phyloP scores from a whole-genome alignment of 2,888 invertebrate species.

The Graphium colonna region DNA sequence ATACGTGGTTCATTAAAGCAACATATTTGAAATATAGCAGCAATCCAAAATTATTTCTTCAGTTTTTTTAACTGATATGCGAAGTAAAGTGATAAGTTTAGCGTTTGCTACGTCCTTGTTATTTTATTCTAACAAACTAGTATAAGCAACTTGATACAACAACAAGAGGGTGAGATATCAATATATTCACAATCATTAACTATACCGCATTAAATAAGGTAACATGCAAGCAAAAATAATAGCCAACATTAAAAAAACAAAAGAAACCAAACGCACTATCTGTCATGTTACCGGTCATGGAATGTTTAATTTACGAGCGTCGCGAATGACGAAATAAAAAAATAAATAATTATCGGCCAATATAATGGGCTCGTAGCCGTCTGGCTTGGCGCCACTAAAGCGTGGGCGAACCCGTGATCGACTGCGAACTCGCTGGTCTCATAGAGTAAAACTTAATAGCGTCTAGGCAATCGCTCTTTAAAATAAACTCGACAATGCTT shows the following conservation, averaged over 20 bases:
- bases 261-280: slow-evolving; percentile 3
- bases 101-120: too few species aligned
- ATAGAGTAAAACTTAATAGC: slow-evolving; percentile 41
- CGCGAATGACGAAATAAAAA: slow-evolving; percentile 22
- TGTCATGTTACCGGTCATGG: slow-evolving; percentile 4
- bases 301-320: slow-evolving; percentile 8
- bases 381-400: slow-evolving; percentile 35
- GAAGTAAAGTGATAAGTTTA: too few species aligned
- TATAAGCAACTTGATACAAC: too few species aligned
- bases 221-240: too few species aligned
- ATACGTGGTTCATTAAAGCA: not conserved
- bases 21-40: too few species aligned
- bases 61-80: too few species aligned
- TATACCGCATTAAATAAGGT: too few species aligned
- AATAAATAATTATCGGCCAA: slow-evolving; percentile 25
- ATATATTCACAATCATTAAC: too few species aligned
- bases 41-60: too few species aligned
- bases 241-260: too few species aligned
- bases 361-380: slow-evolving; percentile 25
- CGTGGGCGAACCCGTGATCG: slow-evolving; percentile 62
- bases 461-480: slow-evolving; percentile 43
- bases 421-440: slow-evolving; percentile 46
- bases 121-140: too few species aligned
- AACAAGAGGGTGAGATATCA: too few species aligned
- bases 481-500: slow-evolving; percentile 15